Percentiles rank a stretch among this genome's conserved stretches.
Evolutionary conservation across 2,888 invertebrate genomes (phyloP).

Genomic region (Slavum lentiscoides): DNA sequence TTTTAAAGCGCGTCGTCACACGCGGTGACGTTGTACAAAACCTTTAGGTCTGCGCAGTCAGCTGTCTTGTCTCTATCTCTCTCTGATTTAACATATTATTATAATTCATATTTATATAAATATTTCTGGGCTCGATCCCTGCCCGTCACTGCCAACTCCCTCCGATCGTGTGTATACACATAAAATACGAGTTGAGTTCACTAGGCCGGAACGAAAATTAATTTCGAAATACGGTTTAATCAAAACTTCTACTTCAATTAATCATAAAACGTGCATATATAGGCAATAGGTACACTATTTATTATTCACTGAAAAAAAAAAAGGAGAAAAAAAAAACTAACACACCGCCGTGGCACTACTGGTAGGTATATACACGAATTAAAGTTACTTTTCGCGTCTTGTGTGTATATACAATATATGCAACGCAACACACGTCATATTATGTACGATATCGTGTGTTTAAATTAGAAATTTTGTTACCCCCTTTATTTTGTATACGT

Average conservation of each 20-base stretch:
- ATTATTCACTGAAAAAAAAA: conserved; percentile 17
- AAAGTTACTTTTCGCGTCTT: too few species aligned
- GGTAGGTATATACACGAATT: background rate
- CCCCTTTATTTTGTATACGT: background rate
- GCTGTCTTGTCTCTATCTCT: too few species aligned
- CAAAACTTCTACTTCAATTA: conserved; percentile 44
- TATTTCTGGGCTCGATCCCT: too few species aligned
- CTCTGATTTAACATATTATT: too few species aligned
- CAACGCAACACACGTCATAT: background rate
- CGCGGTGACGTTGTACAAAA: too few species aligned
- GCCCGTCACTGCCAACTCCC: too few species aligned
- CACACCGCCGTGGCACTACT: background rate
- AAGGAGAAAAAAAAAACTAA: conserved; percentile 10
- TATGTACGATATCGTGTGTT: background rate
- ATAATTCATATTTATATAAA: too few species aligned
- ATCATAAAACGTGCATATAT: conserved; percentile 22
- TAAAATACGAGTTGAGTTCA: conserved; percentile 12
- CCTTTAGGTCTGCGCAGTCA: too few species aligned
- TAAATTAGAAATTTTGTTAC: conserved; percentile 21
- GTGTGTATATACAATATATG: too few species aligned
- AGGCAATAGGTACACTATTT: background rate
- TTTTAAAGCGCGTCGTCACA: too few species aligned
- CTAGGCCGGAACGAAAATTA: conserved; percentile 39
- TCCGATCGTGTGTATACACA: too few species aligned
- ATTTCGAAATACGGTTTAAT: conserved; percentile 40